These are phyloP conservation scores for Cyprinodon brontotheroides DNA, from an alignment of 2,113 vertebrate species.

Conservation along the genomic window DNA sequence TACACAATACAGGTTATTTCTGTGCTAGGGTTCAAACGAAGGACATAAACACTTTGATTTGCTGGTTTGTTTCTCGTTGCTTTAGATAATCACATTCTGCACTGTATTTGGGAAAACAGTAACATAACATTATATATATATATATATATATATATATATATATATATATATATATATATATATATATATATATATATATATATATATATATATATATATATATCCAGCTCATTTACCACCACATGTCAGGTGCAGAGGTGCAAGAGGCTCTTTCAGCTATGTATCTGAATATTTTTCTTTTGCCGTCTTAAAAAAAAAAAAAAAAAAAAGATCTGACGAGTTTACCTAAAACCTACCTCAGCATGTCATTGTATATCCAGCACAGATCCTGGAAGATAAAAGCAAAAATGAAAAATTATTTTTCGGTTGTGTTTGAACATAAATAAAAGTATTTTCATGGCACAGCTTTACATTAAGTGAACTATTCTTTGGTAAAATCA, in stretches of 20 bases:
- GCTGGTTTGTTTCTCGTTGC: slow-evolving; percentile 18
- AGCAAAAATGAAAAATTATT: background rate
- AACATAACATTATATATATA: too few species aligned
- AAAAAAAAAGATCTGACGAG: too few species aligned
- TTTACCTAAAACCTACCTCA: background rate
- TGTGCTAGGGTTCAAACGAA: slow-evolving; percentile 28
- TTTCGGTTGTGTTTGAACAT: background rate
- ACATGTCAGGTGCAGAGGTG: slow-evolving; percentile 40
- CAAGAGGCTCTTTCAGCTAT: slow-evolving; percentile 43
- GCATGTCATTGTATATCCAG: background rate
- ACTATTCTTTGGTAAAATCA: background rate
- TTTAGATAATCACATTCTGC: slow-evolving; percentile 34
- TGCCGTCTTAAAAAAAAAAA: slow-evolving; percentile 14
- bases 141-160: too few species aligned
- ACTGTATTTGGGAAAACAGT: slow-evolving; percentile 15
- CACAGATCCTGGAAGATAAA: background rate
- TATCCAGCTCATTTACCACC: slow-evolving; percentile 49
- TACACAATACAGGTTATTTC: slow-evolving; percentile 7
- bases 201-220: slow-evolving; percentile 29
- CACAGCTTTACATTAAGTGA: background rate
- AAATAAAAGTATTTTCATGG: background rate
- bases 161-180: too few species aligned
- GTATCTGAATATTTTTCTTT: slow-evolving; percentile 27
- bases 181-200: slow-evolving; percentile 49
- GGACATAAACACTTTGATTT: slow-evolving; percentile 22